Conservation (phyloP, 1,140 invertebrate species). For the Penaeus vannamei region DNA sequence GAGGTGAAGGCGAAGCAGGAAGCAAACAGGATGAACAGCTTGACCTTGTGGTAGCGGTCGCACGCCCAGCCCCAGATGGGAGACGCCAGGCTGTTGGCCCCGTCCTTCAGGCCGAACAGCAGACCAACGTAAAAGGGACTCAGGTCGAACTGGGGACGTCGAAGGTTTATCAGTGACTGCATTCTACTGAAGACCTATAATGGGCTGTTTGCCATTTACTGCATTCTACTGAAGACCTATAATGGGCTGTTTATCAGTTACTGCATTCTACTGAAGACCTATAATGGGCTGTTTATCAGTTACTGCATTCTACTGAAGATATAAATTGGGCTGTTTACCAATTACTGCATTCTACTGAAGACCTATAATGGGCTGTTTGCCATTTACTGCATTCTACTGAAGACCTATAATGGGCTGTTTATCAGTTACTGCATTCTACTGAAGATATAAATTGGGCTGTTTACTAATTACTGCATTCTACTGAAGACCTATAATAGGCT, state of each 20-base stretch:
- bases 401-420: too few relatives aligned
- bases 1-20: constrained; percentile 68
- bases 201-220: constrained; percentile 9
- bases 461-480: too few relatives aligned
- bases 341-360: too few relatives aligned
- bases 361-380: too few relatives aligned
- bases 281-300: not conserved
- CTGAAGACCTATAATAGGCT: too few relatives aligned
- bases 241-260: not conserved
- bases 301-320: not conserved
- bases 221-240: not conserved
- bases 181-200: not conserved
- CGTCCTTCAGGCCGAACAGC: constrained; percentile 70
- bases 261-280: not conserved
- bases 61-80: constrained; percentile 70
- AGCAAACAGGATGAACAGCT: constrained; percentile 68
- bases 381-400: too few relatives aligned
- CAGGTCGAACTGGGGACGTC: constrained; percentile 67
- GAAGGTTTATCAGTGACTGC: constrained; percentile 20
- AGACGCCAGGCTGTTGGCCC: constrained; percentile 70
- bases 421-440: too few relatives aligned
- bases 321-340: not conserved
- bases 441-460: too few relatives aligned
- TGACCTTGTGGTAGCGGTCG: constrained; percentile 68
- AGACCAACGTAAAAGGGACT: constrained; percentile 69